Evolutionary conservation across 2,113 vertebrate species (phyloP), one percentile per base, ranked within the genome.

Genomic region (Marcusenius ussheri): DNA sequence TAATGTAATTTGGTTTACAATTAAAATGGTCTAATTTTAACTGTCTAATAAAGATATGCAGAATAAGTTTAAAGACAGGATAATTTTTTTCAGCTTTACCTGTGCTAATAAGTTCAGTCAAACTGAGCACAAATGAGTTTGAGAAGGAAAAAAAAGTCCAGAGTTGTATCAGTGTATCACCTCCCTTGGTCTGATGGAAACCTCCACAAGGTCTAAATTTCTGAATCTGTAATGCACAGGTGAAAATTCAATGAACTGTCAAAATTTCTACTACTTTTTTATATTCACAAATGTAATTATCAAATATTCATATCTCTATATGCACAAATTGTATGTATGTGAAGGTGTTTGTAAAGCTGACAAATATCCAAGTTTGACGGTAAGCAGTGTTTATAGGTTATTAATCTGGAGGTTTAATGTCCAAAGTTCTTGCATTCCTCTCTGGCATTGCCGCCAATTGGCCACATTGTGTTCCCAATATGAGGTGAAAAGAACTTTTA

Each of bases 11-110:
- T 88, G 56, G 24, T 62, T 62, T 58, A 88, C 6, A 62, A 66
- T 88, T 88, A 88, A 62, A 62, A 88, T 88, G 13, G 15, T 87
- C 47, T 87, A 56, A 31, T 88, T 88, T 88, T 88, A 88, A 88
- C 53, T 66, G 87, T 66, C 35, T 45, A 88, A 88, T 88, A 88
- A 66, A 88, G 56, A 88, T 88, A 66, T 66, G 58, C 51, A 62
- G 87, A 58, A 88, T 58, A 62, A 24, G 17, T 42, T 88, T 88
- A 56, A 24, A 53, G 31, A 24, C 13, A 39, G 51, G 17, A 58
- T 13, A 13, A 66, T 88, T 62, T n/a, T 27, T 62, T 87, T 17
- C n/a, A 31, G 21, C 50, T 17, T 86, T 86, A 8, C 45, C 19
- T 46, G 21, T 47, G 62, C 9, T 85, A 15, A 50, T 0, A 77